Base-by-base conservation (phyloP, 2,888 invertebrate species). In the Sarcophaga variegata region DNA sequence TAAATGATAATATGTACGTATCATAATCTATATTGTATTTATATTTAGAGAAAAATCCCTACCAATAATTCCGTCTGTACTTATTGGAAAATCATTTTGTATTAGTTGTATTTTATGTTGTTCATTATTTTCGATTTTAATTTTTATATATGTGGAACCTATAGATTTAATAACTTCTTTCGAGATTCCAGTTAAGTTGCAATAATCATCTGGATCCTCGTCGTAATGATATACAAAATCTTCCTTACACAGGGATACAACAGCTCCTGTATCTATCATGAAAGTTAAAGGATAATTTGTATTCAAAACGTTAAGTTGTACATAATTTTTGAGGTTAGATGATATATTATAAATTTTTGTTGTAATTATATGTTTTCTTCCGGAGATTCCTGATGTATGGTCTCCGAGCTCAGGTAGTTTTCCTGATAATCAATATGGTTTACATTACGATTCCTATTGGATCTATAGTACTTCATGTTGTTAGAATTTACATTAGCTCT, bases 21-120 rank as follows among this genome's bases (percentile, higher is more conserved):
- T 86, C 80, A 49, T 82, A 86, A 8, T 83, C 82, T n/a, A 83
- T 72, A 62, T 80, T 82, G 49, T 76, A 80, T 49, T 67, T 25
- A 45, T 63, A 74, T 69, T 72, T 80, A 10, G 54, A 27, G n/a
- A 86, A 25, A 83, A 83, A 27, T 83, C 27, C 4, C 27, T 27
- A 27, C 27, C 27, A 27, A 27, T 3, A 27, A 27, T 4, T 27
- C 4, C 4, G 74, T 83, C 70, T 37, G 80, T 80, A n/a, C 22
- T 72, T 37, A 82, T 82, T 25, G 86, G 83, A 12, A 79, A 79
- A 11, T 72, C 45, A 22, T 79, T 27, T 6, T n/a, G 2, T 8
- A 85, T 74, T 25, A 85, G 3, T 12, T 81, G 85, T 20, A 85
- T 62, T n/a, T 54, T 71, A 3, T 79, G 67, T 11, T 63, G n/a